phyloP scores from a whole-genome alignment of 92 coral and sea anemone genomes.

The Montipora capitata region DNA sequence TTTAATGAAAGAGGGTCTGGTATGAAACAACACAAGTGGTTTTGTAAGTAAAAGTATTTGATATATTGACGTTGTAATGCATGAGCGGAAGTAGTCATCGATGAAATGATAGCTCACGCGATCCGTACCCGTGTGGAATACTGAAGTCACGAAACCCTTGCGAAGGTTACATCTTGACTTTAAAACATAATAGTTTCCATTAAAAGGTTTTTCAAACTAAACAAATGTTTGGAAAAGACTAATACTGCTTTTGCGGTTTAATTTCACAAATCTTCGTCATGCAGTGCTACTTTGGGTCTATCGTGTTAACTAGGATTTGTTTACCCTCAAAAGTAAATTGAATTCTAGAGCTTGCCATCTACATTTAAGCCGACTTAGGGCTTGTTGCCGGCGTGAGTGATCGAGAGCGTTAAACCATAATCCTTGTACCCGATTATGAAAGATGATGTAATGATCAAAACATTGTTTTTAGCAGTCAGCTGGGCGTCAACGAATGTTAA shows the following conservation, averaged over 20 bases:
- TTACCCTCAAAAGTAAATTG: neutral
- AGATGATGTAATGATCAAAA: slow-evolving; percentile 9
- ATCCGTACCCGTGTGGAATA: slow-evolving; percentile 38
- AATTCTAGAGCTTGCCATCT: slow-evolving; percentile 24
- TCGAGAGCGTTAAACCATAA: slow-evolving; percentile 18
- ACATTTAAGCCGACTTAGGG: slow-evolving; percentile 15
- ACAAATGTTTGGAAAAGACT: neutral
- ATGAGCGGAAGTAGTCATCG: slow-evolving; percentile 35
- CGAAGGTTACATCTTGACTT: neutral
- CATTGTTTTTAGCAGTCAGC: neutral
- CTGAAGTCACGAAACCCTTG: slow-evolving; percentile 45
- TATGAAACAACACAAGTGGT: slow-evolving; percentile 31
- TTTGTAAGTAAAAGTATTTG: slow-evolving; percentile 26
- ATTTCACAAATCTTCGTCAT: neutral
- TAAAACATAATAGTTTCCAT: neutral
- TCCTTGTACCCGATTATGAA: neutral
- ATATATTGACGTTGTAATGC: slow-evolving; percentile 30
- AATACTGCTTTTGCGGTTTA: neutral
- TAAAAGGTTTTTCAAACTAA: neutral
- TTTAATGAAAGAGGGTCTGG: slow-evolving; percentile 25
- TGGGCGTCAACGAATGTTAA: slow-evolving; percentile 44
- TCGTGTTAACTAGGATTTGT: neutral
- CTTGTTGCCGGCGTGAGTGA: slow-evolving; percentile 36
- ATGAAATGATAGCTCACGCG: slow-evolving; percentile 40
- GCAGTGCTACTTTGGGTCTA: neutral